Conservation (phyloP, 1,140 invertebrate species). For the Heterodera carotae region DNA sequence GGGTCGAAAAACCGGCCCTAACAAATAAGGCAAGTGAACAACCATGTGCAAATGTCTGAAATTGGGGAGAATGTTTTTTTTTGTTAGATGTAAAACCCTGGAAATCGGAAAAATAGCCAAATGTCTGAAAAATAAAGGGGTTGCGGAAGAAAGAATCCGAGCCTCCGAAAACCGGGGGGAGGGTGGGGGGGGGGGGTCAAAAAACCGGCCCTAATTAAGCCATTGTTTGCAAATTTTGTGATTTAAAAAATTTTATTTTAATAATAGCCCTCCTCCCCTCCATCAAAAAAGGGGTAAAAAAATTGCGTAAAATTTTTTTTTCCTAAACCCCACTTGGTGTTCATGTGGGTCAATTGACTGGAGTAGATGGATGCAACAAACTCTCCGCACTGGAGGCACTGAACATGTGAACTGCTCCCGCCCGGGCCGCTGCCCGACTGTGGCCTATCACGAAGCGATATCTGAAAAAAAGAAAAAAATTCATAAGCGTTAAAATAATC, state of each 20-base stretch:
- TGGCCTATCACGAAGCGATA: neutral
- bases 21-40: constrained; percentile 18
- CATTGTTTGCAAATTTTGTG: too few relatives aligned
- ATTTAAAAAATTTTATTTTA: too few relatives aligned
- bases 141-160: too few relatives aligned
- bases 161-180: too few relatives aligned
- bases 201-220: neutral
- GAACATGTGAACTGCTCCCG: constrained; percentile 7
- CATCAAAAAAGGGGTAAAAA: too few relatives aligned
- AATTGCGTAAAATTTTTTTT: neutral
- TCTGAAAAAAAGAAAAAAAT: neutral
- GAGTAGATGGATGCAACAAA: constrained; percentile 3
- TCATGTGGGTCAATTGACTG: constrained; percentile 23
- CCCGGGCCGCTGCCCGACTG: constrained; percentile 4
- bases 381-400: constrained; percentile 18
- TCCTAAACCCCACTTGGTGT: constrained; percentile 4
- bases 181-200: too few relatives aligned
- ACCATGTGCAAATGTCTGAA: constrained; percentile 21
- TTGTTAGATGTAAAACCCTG: too few relatives aligned
- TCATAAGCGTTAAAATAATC: too few relatives aligned
- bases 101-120: neutral
- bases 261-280: too few relatives aligned
- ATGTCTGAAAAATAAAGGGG: neutral
- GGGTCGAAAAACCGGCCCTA: constrained; percentile 11
- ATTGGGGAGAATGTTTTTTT: too few relatives aligned